A percentile compares a stretch with the other conserved stretches of the same genome.
phyloP scores from a whole-genome alignment of 2,797 vertebrate genomes.

The Taenioides sp. region DNA sequence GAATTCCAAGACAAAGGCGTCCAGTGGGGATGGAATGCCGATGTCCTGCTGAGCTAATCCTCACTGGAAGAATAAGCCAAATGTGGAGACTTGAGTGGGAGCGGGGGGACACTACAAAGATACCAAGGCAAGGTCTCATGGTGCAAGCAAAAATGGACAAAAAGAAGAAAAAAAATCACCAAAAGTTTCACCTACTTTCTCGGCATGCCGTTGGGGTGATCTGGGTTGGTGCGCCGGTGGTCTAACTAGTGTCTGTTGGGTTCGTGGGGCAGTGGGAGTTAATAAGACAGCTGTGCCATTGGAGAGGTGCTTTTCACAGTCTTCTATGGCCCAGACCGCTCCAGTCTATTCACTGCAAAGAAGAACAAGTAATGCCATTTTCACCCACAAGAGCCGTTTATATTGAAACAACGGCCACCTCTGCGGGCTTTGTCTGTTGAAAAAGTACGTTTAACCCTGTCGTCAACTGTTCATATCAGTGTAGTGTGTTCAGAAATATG shows the following conservation, averaged over 20 bases:
- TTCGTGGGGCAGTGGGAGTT: slow-evolving; percentile 62
- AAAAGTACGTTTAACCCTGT: slow-evolving; percentile 21
- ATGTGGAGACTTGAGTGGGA: slow-evolving; percentile 62
- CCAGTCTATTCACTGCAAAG: slow-evolving; percentile 43
- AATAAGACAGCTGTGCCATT: slow-evolving; percentile 69
- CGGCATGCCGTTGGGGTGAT: slow-evolving; percentile 51
- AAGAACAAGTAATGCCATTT: slow-evolving; percentile 53
- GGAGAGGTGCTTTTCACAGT: slow-evolving; percentile 58
- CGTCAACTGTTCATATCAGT: background rate
- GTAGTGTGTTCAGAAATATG: background rate
- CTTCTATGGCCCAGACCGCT: slow-evolving; percentile 33
- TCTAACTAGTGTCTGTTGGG: slow-evolving; percentile 62
- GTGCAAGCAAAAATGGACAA: slow-evolving; percentile 57
- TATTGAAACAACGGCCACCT: slow-evolving; percentile 49
- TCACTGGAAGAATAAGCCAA: slow-evolving; percentile 79
- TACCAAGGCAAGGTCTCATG: slow-evolving; percentile 59
- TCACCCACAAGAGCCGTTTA: slow-evolving; percentile 60
- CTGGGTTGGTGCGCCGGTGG: slow-evolving; percentile 61
- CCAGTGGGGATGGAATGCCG: slow-evolving; percentile 83
- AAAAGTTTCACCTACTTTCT: slow-evolving; percentile 66
- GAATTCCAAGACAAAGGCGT: slow-evolving; percentile 84
- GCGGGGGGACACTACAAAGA: slow-evolving; percentile 62
- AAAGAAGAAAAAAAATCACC: slow-evolving; percentile 35
- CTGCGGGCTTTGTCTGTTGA: slow-evolving; percentile 38
- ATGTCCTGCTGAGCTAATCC: slow-evolving; percentile 85